Conservation (phyloP, 1,140 invertebrate species). For the Homarus americanus region DNA sequence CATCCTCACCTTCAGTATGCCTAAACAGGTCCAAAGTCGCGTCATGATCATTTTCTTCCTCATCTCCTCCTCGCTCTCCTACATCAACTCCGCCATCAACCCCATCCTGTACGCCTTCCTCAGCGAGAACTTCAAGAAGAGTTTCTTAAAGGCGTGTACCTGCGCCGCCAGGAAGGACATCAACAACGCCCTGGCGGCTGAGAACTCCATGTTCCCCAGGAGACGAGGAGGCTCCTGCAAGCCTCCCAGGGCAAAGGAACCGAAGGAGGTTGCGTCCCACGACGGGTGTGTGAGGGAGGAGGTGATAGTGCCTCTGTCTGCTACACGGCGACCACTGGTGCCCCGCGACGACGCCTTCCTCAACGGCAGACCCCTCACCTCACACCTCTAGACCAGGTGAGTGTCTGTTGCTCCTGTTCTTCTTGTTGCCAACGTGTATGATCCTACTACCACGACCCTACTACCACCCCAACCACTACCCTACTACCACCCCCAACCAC, state of each 20-base stretch:
- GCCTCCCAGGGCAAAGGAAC: not conserved
- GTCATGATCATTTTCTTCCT: conserved; percentile 54
- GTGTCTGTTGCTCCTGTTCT: not conserved
- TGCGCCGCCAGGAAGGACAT: conserved; percentile 46
- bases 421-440: not conserved
- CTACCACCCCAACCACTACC: too few relatives aligned
- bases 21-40: conserved; percentile 44
- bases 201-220: conserved; percentile 47
- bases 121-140: conserved; percentile 63
- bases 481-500: too few relatives aligned
- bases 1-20: conserved; percentile 47
- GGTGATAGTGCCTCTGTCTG: not conserved
- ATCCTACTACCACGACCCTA: too few relatives aligned
- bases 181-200: conserved; percentile 46
- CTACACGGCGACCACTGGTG: conserved; percentile 21
- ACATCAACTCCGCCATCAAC: conserved; percentile 61
- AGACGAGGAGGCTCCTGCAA: conserved; percentile 29
- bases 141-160: conserved; percentile 53
- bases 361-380: conserved; percentile 46
- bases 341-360: conserved; percentile 50
- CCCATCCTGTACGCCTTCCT: conserved; percentile 60
- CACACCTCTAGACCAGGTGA: conserved; percentile 32
- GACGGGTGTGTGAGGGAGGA: conserved; percentile 15
- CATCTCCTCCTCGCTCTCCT: conserved; percentile 46
- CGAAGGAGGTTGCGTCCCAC: not conserved